phyloP scores from a whole-genome alignment of 2,113 vertebrate genomes.

The Etheostoma cragini region DNA sequence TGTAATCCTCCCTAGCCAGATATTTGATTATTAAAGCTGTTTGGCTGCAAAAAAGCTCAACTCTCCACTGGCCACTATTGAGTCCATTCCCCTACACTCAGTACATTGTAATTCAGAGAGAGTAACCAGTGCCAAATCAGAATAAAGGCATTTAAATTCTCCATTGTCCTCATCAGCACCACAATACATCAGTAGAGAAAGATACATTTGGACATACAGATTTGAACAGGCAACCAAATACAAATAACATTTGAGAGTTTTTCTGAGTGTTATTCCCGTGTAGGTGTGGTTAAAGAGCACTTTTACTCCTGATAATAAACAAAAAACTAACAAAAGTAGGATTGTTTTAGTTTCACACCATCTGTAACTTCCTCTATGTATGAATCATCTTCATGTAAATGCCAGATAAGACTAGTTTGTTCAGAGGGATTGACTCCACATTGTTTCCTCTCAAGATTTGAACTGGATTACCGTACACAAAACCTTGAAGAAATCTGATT shows the following conservation, averaged over 20 bases:
- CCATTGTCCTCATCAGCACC: slow-evolving; percentile 34
- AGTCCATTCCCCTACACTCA: slow-evolving; percentile 36
- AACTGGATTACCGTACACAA: background rate
- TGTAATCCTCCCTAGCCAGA: slow-evolving; percentile 54
- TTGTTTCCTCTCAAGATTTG: background rate
- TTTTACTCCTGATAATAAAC: background rate
- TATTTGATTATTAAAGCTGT: slow-evolving; percentile 72
- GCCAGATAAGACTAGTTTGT: background rate
- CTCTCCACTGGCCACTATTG: slow-evolving; percentile 17
- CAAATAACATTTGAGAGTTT: background rate
- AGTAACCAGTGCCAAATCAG: slow-evolving; percentile 20
- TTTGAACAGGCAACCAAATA: background rate
- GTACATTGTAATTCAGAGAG: slow-evolving; percentile 62
- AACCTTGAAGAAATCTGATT: slow-evolving; percentile 17
- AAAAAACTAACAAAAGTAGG: background rate
- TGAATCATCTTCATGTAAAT: background rate
- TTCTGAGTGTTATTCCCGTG: background rate
- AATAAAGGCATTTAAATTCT: slow-evolving; percentile 43
- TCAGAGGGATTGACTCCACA: background rate
- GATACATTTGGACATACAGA: background rate
- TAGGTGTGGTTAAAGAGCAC: background rate
- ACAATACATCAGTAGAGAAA: slow-evolving; percentile 10
- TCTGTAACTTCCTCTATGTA: background rate
- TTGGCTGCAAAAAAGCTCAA: slow-evolving; percentile 45
- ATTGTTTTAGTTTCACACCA: slow-evolving; percentile 1